Evolutionary conservation across 2,888 invertebrate genomes (phyloP).

Genomic region (Catocala nupta): DNA sequence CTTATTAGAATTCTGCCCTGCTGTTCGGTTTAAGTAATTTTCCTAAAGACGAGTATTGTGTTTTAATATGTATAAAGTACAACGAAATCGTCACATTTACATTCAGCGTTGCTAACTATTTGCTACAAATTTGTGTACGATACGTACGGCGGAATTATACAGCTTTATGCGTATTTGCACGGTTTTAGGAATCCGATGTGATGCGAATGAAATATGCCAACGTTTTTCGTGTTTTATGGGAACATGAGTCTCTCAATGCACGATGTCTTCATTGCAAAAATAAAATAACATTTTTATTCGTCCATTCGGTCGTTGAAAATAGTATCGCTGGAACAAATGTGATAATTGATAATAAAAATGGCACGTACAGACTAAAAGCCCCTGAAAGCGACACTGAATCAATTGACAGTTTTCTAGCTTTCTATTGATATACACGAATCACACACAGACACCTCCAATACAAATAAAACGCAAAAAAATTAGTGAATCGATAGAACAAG

Average conservation of each 20-base stretch:
- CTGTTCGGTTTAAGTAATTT: conserved; percentile 52
- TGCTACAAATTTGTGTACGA: conserved; percentile 52
- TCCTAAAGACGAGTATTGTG: conserved; percentile 47
- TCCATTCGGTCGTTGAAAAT: conserved; percentile 1
- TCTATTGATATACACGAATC: conserved; percentile 25
- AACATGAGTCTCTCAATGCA: conserved; percentile 29
- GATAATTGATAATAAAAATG: conserved; percentile 25
- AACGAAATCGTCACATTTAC: conserved; percentile 57
- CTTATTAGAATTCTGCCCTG: conserved; percentile 40
- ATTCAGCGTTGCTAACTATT: conserved; percentile 54
- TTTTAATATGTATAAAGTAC: conserved; percentile 59
- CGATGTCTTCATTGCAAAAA: conserved; percentile 5
- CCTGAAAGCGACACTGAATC: conserved; percentile 23
- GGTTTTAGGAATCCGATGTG: conserved; percentile 55
- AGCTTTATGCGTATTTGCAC: conserved; percentile 43
- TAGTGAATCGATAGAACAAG: conserved; percentile 10
- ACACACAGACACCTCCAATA: not conserved
- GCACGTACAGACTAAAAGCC: conserved; percentile 17
- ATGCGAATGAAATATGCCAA: conserved; percentile 46
- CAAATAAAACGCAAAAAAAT: not conserved
- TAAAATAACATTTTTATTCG: conserved; percentile 4
- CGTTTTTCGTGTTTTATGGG: conserved; percentile 37
- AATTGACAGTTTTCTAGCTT: conserved; percentile 42
- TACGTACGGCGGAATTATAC: conserved; percentile 35
- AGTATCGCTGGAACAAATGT: conserved; percentile 14